Conservation (phyloP, 2,888 invertebrate species). For the Dryadula phaetusa region DNA sequence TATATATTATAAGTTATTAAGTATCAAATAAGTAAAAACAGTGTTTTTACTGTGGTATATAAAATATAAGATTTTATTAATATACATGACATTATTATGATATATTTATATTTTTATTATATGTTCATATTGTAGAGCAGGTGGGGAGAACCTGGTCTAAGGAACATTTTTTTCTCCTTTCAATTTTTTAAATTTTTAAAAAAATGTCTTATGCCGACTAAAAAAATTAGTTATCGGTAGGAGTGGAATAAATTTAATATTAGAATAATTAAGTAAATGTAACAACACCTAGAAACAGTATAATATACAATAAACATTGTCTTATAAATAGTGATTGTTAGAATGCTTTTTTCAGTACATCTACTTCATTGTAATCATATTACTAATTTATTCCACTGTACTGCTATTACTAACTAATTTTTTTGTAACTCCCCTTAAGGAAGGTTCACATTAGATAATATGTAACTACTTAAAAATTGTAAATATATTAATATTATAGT, state of each 20-base stretch:
- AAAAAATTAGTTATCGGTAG: too few species aligned
- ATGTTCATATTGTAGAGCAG: background rate
- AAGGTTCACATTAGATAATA: background rate
- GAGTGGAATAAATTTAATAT: background rate
- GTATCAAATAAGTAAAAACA: background rate
- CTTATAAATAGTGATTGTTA: too few species aligned
- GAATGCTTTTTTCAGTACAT: too few species aligned
- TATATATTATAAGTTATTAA: constrained; percentile 11
- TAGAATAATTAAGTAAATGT: background rate
- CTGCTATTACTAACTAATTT: background rate
- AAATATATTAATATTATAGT: constrained; percentile 8
- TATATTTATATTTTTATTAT: background rate
- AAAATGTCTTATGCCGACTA: too few species aligned
- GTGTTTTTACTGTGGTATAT: background rate
- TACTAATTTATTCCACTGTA: background rate
- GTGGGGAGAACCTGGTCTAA: background rate
- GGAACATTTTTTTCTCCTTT: background rate
- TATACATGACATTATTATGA: background rate
- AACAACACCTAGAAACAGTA: too few species aligned
- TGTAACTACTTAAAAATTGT: constrained; percentile 6
- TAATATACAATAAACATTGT: too few species aligned
- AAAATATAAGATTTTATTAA: background rate
- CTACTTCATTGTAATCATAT: background rate
- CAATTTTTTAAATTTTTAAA: too few species aligned
- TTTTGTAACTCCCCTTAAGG: background rate